Evolutionary conservation across 2,888 invertebrate genomes (phyloP), one percentile per base, ranked within the genome.

Genomic region (Seira ritae): DNA sequence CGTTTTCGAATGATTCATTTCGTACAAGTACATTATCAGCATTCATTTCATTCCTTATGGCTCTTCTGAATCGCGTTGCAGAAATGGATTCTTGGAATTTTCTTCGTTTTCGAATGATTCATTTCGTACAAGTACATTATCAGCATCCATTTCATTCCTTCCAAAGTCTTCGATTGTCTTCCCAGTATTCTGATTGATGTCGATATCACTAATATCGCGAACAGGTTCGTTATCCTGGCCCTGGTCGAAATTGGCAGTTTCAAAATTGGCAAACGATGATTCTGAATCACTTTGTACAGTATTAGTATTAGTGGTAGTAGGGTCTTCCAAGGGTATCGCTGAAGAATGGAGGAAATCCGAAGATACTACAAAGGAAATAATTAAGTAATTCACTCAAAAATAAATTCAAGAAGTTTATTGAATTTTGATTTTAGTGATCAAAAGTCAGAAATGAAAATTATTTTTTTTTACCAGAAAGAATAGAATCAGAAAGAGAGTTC

Each of bases 401-500:
- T 8, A 60, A 10, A 60, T 60, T 15, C 17, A 60, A 42, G 42
- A 42, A 42, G 12, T 42, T 42, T 42, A 12, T 12, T 42, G 4
- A 8, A 8, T 42, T 12, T 42, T 8, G 42, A 42, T 12, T 42
- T 42, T 42, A 42, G 12, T n/a, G n/a, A n/a, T n/a, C n/a, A n/a
- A n/a, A 60, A 20, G 2, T 20, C 4, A 62, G 62, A 6, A 15
- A 10, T 3, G 22, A 62, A 20, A 62, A n/a, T 62, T 62, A 62
- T 62, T n/a, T n/a, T n/a, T n/a, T n/a, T n/a, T 82, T 82, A 82
- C 82, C 82, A 19, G 82, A 76, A 17, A 82, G 69, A 68, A 82
- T 24, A 82, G 77, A 82, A 23, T 77, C 55, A 60, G 76, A 82
- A 66, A 82, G 42, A 67, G 37, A 68, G 19, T 76, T 60, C 68